Evolutionary conservation across 2,888 invertebrate species (phyloP), one percentile per base, ranked within the genome.

Genomic region (Agrotis puta): DNA sequence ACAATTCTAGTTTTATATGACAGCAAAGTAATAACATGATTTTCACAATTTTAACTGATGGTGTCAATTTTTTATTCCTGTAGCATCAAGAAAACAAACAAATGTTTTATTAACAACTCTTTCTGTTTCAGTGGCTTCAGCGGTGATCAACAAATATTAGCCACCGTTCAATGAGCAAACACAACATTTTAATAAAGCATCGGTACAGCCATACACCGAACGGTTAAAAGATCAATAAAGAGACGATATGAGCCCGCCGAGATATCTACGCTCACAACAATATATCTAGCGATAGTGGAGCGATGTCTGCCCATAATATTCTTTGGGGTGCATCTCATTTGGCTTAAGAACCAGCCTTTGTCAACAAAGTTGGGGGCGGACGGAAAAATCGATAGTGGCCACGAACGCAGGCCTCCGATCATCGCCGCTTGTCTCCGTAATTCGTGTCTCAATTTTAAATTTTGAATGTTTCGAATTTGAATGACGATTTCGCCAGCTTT

Each of bases 271-370:
- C 88, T 87, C 88, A 90, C 90, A 90, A 89, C 89, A 89, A 90
- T 92, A 91, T 90, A 90, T 89, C 89, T 89, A 89, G 89, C 91
- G 93, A 93, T 93, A 94, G 94, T 93, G 95, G 91, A 93, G 91
- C 95, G 92, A 95, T 95, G 95, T 95, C 95, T 95, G 95, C 93
- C 95, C 95, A 94, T 96, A 96, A 96, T 96, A 96, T 96, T 95
- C 95, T 96, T 95, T 95, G 93, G 95, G 95, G 95, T 96, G 95
- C 95, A 96, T 96, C 96, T 96, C 95, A 96, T 96, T 96, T 95
- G 94, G 94, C 93, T 93, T 95, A 95, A 95, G 96, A 95, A 95
- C 95, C 94, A 93, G 94, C 95, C 96, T 95, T 95, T 96, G 95
- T 96, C 95, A 96, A 96, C 95, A 95, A 93, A 93, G 91, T 93